phyloP scores from a whole-genome alignment of 2,888 invertebrate species.

The Portevinia maculata region DNA sequence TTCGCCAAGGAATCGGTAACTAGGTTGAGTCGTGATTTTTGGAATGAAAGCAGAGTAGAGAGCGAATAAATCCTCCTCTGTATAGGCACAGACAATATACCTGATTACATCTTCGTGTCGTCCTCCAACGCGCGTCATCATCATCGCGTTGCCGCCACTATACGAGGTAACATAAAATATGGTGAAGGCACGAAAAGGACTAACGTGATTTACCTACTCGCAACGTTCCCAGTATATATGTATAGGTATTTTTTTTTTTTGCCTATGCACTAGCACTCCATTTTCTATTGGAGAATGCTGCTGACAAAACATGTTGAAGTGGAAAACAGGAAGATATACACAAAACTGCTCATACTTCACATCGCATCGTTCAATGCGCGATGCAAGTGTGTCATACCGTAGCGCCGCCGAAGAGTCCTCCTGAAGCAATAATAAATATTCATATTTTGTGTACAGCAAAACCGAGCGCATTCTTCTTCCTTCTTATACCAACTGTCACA shows the following conservation, averaged over 20 bases:
- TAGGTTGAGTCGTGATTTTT: conserved; percentile 63
- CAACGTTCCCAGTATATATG: conserved; percentile 45
- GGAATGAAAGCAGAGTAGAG: conserved; percentile 43
- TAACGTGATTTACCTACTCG: conserved; percentile 68
- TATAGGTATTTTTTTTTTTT: conserved; percentile 12
- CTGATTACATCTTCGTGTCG: conserved; percentile 68
- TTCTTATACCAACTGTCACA: conserved; percentile 43
- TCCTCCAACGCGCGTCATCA: conserved; percentile 55
- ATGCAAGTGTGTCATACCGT: conserved; percentile 51
- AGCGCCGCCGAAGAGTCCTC: conserved; percentile 21
- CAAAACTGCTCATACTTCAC: conserved; percentile 41
- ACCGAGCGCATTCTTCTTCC: conserved; percentile 47
- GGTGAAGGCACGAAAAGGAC: conserved; percentile 61
- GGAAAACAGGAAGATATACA: conserved; percentile 33
- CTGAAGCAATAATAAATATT: conserved; percentile 71
- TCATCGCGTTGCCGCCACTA: conserved; percentile 20
- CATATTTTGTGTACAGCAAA: conserved; percentile 57
- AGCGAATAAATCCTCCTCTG: conserved; percentile 58
- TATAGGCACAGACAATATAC: conserved; percentile 61
- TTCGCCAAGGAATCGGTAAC: conserved; percentile 32
- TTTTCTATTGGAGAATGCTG: conserved; percentile 3
- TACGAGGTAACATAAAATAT: conserved; percentile 54
- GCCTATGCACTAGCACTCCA: conserved; percentile 17
- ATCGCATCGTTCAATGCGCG: conserved; percentile 46
- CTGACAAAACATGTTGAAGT: conserved; percentile 19